Base-by-base conservation (phyloP, 1,140 invertebrate genomes). In the Pectinophora gossypiella region DNA sequence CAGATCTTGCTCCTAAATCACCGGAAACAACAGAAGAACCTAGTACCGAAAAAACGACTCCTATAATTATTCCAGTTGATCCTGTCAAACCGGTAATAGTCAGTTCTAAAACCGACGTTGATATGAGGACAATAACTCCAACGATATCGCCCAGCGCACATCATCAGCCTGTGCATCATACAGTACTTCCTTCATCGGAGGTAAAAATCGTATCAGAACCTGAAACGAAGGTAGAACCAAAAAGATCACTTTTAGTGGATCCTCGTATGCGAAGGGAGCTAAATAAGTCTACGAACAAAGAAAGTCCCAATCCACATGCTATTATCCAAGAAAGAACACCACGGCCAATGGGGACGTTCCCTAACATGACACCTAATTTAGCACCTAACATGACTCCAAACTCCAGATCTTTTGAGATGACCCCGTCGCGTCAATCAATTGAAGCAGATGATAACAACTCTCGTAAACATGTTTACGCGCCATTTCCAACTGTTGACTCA, bases 11-110 rank as follows among this genome's bases (percentile, higher is more conserved):
- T 19, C 85, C 85, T 13, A 79, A 83, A 63, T 88, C 85, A 13
- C 85, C 85, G 27, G 84, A 88, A 54, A 57, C 76, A 42, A 73
- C 78, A 22, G 68, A 77, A 42, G 65, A 64, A 35, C 65, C 58
- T 32, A 65, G 72, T 49, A 53, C 65, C 12, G 63, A 51, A n/a
- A 61, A 57, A 21, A 64, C 68, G 38, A 65, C 74, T 22, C 83
- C 80, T 13, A 57, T 86, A 10, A 85, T 86, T 43, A 86, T 86
- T 61, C 83, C 83, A 5, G 68, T 48, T 36, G 83, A 86, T 51
- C 79, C 83, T 3, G 59, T 84, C 16, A 68, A 81, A 53, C 55
- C 61, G 7, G 15, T 45, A 6, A 43, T 61, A 27, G 64, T 61
- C 3, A 49, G 18, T 53, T 62, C 63, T n/a, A 73, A 71, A 57